These are phyloP conservation scores for Sebastes nivosus DNA, from an alignment of 2,797 vertebrate genomes.

Conservation along the genomic window DNA sequence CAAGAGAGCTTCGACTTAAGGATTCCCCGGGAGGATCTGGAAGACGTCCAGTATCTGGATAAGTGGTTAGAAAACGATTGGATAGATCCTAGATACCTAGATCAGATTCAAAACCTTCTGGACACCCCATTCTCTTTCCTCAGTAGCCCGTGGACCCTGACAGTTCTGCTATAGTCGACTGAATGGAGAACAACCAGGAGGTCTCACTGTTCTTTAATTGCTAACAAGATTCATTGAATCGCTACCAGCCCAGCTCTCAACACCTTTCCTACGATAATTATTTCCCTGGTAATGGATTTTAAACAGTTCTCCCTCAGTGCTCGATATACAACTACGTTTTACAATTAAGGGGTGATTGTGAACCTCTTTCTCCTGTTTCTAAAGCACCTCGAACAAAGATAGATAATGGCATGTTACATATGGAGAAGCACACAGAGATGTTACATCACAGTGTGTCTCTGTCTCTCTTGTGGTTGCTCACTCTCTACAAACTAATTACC, in stretches of 20 bases:
- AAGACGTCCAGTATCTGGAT: neutral
- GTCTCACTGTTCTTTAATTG: neutral
- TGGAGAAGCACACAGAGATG: neutral
- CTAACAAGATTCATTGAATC: neutral
- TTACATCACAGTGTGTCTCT: neutral
- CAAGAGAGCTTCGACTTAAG: neutral
- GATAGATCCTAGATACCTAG: neutral
- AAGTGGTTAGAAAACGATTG: neutral
- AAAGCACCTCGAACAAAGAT: neutral
- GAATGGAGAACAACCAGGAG: neutral
- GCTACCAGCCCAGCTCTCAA: neutral
- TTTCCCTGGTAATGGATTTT: neutral
- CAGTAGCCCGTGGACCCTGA: neutral
- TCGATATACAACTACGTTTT: neutral
- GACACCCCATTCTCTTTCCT: neutral
- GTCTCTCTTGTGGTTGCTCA: neutral
- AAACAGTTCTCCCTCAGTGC: neutral
- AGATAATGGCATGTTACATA: neutral
- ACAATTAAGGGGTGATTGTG: neutral
- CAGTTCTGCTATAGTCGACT: neutral
- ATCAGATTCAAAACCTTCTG: neutral
- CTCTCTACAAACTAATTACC: neutral
- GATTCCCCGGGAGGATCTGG: neutral
- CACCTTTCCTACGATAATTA: neutral
- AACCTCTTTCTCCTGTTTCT: neutral